phyloP scores from a whole-genome alignment of 37 sponge, comb jelly and placozoan genomes.

The Ephydatia muelleri region DNA sequence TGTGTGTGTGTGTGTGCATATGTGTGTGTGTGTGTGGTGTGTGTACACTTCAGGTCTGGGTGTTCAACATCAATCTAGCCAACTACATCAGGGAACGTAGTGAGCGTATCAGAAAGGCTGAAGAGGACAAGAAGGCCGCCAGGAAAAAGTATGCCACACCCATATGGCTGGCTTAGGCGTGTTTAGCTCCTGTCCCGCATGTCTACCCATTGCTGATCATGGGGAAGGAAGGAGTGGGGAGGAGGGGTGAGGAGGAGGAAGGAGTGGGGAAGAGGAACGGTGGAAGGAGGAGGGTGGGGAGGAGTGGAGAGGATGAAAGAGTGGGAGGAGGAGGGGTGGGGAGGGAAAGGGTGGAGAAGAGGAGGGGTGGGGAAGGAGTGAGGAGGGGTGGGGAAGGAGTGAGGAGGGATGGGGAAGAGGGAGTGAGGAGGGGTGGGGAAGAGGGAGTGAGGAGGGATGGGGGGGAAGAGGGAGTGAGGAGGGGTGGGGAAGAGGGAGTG shows the following conservation, averaged over 20 bases:
- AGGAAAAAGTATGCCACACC: conserved; percentile 14
- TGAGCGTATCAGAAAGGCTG: conserved; percentile 13
- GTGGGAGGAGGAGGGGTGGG: too few species aligned
- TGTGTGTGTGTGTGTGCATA: neutral
- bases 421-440: too few species aligned
- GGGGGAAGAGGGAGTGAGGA: too few species aligned
- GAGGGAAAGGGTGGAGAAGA: too few species aligned
- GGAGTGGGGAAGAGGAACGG: neutral
- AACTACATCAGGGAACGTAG: conserved; percentile 20
- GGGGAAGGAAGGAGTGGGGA: conserved; percentile 34
- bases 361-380: too few species aligned
- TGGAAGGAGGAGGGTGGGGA: too few species aligned
- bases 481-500: too few species aligned
- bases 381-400: too few species aligned
- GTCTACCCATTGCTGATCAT: conserved; percentile 41
- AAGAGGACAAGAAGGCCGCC: neutral
- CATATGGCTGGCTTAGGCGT: neutral
- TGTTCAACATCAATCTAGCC: conserved; percentile 28
- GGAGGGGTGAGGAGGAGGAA: neutral
- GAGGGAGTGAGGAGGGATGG: too few species aligned
- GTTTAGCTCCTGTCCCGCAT: neutral
- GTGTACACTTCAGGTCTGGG: conserved; percentile 13
- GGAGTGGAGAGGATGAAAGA: too few species aligned
- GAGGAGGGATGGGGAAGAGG: too few species aligned
- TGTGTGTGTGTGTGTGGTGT: neutral